These are phyloP conservation scores for Grammomys surdaster DNA, from an alignment of 2,113 vertebrate genomes.

Conservation along the genomic window DNA sequence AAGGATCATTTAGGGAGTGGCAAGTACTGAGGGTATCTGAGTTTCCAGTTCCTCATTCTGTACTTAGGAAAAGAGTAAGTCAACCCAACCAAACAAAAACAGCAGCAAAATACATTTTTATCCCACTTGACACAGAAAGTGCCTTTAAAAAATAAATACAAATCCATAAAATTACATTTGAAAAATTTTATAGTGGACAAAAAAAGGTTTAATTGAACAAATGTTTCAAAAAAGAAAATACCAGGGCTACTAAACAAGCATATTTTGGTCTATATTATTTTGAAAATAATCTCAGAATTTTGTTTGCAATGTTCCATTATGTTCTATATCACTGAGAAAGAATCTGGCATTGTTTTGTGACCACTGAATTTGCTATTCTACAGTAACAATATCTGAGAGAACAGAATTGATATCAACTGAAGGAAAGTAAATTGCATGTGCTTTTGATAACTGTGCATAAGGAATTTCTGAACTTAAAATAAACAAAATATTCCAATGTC, in stretches of 20 bases:
- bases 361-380: background rate
- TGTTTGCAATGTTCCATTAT: constrained; percentile 29
- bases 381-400: background rate
- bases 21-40: background rate
- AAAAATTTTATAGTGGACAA: background rate
- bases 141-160: background rate
- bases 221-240: constrained; percentile 19
- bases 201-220: constrained; percentile 20
- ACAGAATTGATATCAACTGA: constrained; percentile 71
- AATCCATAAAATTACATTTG: constrained; percentile 7
- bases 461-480: constrained; percentile 49
- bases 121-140: background rate
- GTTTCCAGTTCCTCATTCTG: background rate
- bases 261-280: constrained; percentile 9
- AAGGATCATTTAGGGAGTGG: too few species aligned
- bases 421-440: constrained; percentile 74
- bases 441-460: constrained; percentile 76
- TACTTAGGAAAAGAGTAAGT: too few species aligned
- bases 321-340: background rate
- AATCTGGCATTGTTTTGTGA: background rate
- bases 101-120: background rate
- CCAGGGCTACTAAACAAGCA: background rate
- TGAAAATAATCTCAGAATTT: constrained; percentile 26
- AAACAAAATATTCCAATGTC: constrained; percentile 77
- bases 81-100: background rate